Evolutionary conservation across 23 tunicate genomes (phyloP).

Genomic region (Halocynthia aurantium): DNA sequence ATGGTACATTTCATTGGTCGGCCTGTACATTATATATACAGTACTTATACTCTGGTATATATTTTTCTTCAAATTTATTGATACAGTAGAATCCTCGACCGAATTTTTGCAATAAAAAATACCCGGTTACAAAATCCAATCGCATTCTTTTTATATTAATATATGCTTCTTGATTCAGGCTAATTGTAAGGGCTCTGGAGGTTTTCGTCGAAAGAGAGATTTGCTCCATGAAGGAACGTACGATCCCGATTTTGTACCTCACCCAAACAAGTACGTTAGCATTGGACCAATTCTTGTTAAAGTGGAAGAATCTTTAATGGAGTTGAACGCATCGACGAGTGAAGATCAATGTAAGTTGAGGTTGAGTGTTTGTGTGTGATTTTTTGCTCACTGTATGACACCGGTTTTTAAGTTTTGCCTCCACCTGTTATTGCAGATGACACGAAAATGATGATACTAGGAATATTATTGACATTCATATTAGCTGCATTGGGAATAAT

Average conservation of each 20-base stretch:
- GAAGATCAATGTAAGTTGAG: conserved; percentile 13
- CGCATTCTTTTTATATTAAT: background rate
- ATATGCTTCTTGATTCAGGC: conserved; percentile 21
- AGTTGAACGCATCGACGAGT: background rate
- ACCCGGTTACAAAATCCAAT: too few species aligned
- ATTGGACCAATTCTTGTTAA: conserved; percentile 65
- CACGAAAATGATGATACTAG: conserved; percentile 56
- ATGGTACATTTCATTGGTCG: too few species aligned
- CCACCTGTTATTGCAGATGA: conserved; percentile 44
- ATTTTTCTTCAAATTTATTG: too few species aligned
- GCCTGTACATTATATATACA: too few species aligned
- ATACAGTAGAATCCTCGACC: too few species aligned
- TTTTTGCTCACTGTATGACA: background rate
- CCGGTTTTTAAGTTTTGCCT: background rate
- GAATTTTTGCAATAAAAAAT: too few species aligned
- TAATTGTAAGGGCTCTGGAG: conserved; percentile 49
- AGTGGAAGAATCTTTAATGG: conserved; percentile 28
- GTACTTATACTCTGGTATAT: too few species aligned
- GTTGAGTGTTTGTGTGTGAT: background rate
- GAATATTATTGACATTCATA: conserved; percentile 54
- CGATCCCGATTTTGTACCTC: conserved; percentile 38
- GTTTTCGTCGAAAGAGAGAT: conserved; percentile 48
- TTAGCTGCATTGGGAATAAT: conserved; percentile 55
- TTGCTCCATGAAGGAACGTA: conserved; percentile 58
- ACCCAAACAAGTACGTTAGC: conserved; percentile 32